These are phyloP conservation scores for Caenorhabditis sulstoni DNA, from an alignment of 2,888 invertebrate genomes.

Conservation along the genomic window DNA sequence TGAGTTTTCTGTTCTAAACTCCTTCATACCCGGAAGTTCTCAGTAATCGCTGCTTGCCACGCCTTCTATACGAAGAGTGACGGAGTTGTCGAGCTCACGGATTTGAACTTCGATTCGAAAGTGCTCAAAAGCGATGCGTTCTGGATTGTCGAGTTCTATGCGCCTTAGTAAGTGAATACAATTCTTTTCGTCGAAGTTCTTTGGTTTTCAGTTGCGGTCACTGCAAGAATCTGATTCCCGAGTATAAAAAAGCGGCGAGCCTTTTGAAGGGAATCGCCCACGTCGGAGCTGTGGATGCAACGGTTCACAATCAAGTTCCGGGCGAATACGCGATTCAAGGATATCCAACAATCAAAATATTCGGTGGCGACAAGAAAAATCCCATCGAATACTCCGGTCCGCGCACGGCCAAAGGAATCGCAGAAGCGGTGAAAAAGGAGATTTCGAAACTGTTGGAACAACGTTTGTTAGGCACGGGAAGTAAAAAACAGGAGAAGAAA, in stretches of 20 bases:
- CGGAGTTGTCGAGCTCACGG: conserved; percentile 70
- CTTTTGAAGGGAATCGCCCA: conserved; percentile 66
- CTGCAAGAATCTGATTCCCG: conserved; percentile 82
- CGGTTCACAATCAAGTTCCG: conserved; percentile 81
- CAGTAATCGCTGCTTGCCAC: conserved; percentile 6
- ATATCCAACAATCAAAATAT: conserved; percentile 96
- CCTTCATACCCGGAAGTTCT: background rate
- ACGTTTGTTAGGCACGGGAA: background rate
- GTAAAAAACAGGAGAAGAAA: conserved; percentile 2
- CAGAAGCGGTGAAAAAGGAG: conserved; percentile 42
- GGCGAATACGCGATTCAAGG: conserved; percentile 84
- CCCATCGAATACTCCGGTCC: conserved; percentile 87
- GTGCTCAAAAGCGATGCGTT: conserved; percentile 80
- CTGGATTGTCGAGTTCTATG: conserved; percentile 83
- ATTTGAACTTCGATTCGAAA: conserved; percentile 74
- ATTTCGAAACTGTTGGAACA: conserved; percentile 29
- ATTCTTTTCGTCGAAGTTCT: no score
- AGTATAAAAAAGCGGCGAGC: conserved; percentile 83
- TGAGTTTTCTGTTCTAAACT: conserved; percentile 14
- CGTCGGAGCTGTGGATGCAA: conserved; percentile 64
- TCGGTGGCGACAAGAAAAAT: conserved; percentile 87
- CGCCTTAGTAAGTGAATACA: conserved; percentile 83
- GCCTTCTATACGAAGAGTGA: conserved; percentile 52
- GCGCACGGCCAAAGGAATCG: conserved; percentile 47
- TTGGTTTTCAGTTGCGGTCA: conserved; percentile 82